Conservation (phyloP, 1,140 invertebrate genomes). For the Platyscapa corneri region DNA sequence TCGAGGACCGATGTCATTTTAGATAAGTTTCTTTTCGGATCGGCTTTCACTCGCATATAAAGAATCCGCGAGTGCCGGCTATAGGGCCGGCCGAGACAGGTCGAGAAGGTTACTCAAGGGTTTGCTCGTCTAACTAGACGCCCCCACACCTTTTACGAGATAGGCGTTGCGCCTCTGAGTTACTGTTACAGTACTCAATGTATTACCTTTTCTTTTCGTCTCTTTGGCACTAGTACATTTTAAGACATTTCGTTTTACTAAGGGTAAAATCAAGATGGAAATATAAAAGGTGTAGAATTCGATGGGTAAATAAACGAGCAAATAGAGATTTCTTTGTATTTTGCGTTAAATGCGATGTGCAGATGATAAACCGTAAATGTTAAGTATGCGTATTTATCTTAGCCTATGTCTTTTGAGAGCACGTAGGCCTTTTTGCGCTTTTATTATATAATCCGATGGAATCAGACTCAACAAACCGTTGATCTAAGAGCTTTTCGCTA, state of each 20-base stretch:
- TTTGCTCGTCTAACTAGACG: conserved; percentile 31
- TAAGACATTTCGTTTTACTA: not conserved
- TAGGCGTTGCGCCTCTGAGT: not conserved
- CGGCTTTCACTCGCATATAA: conserved; percentile 59
- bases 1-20: conserved; percentile 70
- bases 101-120: conserved; percentile 35
- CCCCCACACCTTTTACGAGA: not conserved
- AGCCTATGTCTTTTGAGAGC: not conserved
- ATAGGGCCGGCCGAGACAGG: conserved; percentile 21
- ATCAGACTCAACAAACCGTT: conserved; percentile 27
- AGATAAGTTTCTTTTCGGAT: conserved; percentile 67
- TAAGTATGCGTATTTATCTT: conserved; percentile 6
- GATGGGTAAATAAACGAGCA: not conserved
- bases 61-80: conserved; percentile 26
- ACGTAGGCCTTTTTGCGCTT: not conserved
- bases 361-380: not conserved
- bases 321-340: not conserved
- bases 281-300: not conserved
- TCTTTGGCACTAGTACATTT: not conserved
- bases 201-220: too few species aligned
- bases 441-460: conserved; percentile 11
- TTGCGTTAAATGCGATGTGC: conserved; percentile 32
- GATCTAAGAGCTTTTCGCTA: not conserved
- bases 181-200: not conserved
- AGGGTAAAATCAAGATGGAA: not conserved